Evolutionary conservation across 64 coral and sea anemone species (phyloP).

Genomic region (Cladopsammia gracilis): DNA sequence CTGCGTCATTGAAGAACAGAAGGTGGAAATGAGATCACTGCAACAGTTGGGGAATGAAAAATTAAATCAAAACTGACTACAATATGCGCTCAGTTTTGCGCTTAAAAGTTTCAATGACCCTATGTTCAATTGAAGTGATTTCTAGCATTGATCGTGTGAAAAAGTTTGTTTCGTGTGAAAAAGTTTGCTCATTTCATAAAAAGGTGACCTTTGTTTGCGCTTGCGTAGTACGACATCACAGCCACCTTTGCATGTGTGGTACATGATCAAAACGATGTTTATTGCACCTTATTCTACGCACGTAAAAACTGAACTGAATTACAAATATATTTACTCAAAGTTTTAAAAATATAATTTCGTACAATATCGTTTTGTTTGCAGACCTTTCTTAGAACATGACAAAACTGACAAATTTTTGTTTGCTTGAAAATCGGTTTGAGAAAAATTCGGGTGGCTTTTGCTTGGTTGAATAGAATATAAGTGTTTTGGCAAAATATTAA

Average conservation of each 20-base stretch:
- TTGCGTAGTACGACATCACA: neutral
- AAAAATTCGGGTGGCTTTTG: neutral
- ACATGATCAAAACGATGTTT: neutral
- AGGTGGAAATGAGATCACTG: neutral
- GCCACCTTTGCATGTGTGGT: neutral
- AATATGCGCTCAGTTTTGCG: neutral
- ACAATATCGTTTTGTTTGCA: slow-evolving; percentile 26
- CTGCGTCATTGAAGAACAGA: neutral
- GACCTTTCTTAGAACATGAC: neutral
- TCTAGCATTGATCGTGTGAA: neutral
- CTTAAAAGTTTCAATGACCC: neutral
- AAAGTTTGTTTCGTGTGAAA: neutral
- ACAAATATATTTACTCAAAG: neutral
- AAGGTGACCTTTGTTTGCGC: slow-evolving; percentile 1
- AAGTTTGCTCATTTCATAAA: slow-evolving; percentile 8
- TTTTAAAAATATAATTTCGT: slow-evolving; percentile 15
- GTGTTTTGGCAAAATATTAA: slow-evolving; percentile 24
- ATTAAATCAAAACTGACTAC: neutral
- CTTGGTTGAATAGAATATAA: neutral
- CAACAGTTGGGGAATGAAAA: neutral
- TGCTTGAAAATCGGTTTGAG: neutral
- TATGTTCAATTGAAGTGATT: neutral
- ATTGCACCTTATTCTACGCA: neutral
- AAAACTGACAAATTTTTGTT: slow-evolving; percentile 1
- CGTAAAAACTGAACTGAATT: neutral